Conservation (phyloP, 2,113 vertebrate genomes). For the Chunga burmeisteri region DNA sequence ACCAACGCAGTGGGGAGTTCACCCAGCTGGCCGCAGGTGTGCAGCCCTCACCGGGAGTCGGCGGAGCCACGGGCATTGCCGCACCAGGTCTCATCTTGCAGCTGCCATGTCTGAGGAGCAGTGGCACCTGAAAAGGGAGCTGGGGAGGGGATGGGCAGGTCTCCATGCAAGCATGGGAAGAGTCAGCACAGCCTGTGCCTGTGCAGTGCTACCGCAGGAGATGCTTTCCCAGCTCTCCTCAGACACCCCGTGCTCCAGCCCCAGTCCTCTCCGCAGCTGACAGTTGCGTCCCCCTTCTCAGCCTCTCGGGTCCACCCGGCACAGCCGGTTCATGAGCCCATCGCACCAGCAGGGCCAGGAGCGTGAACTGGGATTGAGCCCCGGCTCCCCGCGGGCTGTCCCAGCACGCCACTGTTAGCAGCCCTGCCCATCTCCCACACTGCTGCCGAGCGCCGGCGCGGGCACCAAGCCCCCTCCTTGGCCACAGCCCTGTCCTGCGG, state of each 20-base stretch:
- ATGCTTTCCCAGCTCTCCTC: not conserved
- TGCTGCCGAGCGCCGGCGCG: accelerated
- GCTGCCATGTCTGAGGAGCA: not conserved
- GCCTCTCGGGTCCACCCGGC: not conserved
- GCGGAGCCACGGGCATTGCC: not conserved
- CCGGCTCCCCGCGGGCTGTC: not conserved
- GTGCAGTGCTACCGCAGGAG: not conserved
- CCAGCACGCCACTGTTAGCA: too few species aligned
- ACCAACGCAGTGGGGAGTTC: not conserved
- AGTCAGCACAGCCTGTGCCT: not conserved
- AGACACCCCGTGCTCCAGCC: not conserved
- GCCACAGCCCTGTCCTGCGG: not conserved
- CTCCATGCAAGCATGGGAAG: too few species aligned
- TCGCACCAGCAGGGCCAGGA: accelerated
- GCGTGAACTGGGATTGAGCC: not conserved
- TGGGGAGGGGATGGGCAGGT: not conserved
- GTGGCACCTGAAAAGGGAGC: not conserved
- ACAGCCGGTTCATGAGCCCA: accelerated
- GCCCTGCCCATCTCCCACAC: not conserved
- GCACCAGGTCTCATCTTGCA: not conserved
- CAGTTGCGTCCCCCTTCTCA: too few species aligned
- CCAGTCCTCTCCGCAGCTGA: not conserved
- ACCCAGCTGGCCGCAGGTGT: not conserved
- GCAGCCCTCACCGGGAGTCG: not conserved
- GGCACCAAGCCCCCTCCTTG: accelerated